Base-by-base conservation (phyloP, 1,140 invertebrate genomes). In the Carposina sasakii region DNA sequence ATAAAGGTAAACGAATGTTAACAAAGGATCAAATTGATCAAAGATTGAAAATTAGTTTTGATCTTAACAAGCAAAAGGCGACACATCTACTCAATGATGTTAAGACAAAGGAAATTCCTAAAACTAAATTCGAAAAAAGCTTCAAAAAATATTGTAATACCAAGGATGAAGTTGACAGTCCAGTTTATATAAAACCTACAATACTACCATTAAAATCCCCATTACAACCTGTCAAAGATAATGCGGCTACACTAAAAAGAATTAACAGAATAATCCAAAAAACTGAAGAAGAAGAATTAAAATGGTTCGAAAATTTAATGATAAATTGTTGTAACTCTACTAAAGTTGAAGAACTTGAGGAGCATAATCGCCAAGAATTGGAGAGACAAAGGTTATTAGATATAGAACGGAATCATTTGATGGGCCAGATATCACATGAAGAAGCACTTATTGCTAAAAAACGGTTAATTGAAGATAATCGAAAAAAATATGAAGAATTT, bases 401-500 rank as follows among this genome's bases (percentile, higher is more conserved):
- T 31, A 86, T 88, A 54, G 82, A 88, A 75, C 82, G 60, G 59
- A 88, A 88, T 64, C 87, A 87, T 73, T 61, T 89, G 16, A 52
- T 84, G 56, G 86, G 87, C n/a, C 75, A 87, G 57, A 70, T 89
- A 31, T 83, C 83, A 12, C 71, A 85, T 45, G 88, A 89, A 74
- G 86, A 88, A 67, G 87, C 87, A 17, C 63, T 86, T 40, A 63
- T 88, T 44, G 85, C 87, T 1, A 88, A 87, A 71, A 72, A 77
- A 48, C 82, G 77, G 41, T 21, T 85, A 6, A 28, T 77, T 15
- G 67, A 85, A 44, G 61, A 67, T 34, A 87, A 87, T 53, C 85
- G 85, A 72, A 73, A 77, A 42, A 88, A 85, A 64, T 79, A 81
- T 52, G 72, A 79, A 50, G 59, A 82, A 23, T 85, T 87, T 59